These are phyloP conservation scores for Diploscapter pachys DNA, from an alignment of 1,140 invertebrate genomes.

Conservation along the genomic window DNA sequence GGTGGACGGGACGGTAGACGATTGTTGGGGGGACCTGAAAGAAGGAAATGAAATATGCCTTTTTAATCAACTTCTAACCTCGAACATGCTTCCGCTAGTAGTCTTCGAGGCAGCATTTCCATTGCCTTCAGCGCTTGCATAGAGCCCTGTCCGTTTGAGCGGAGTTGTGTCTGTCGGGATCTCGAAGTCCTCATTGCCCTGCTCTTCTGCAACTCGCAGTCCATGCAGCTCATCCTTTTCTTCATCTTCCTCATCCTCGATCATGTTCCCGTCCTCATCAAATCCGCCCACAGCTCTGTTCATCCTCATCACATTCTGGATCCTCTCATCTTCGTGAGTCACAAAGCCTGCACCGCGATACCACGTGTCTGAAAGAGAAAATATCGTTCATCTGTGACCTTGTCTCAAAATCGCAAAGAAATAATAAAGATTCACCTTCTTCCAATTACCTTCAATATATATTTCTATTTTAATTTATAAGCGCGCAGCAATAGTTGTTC, in stretches of 20 bases:
- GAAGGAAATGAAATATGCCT: neutral
- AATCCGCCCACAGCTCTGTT: neutral
- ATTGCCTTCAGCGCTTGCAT: neutral
- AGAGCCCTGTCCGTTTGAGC: no score
- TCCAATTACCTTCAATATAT: neutral
- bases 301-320: neutral
- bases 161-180: neutral
- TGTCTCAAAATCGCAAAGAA: no score
- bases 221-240: neutral
- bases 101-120: neutral
- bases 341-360: constrained; percentile 27
- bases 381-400: no score
- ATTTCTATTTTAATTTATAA: no score
- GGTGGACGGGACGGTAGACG: no score
- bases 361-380: constrained; percentile 7
- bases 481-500: neutral
- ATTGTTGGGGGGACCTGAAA: no score
- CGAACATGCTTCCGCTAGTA: neutral
- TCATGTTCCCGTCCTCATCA: neutral
- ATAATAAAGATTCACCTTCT: no score
- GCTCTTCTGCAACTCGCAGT: neutral
- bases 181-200: neutral
- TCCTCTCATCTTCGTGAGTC: constrained; percentile 29
- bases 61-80: neutral
- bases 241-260: constrained; percentile 6